Percentiles rank a stretch among this genome's conserved stretches.
Conservation (phyloP, 2,888 invertebrate genomes). For the Sicus ferrugineus region DNA sequence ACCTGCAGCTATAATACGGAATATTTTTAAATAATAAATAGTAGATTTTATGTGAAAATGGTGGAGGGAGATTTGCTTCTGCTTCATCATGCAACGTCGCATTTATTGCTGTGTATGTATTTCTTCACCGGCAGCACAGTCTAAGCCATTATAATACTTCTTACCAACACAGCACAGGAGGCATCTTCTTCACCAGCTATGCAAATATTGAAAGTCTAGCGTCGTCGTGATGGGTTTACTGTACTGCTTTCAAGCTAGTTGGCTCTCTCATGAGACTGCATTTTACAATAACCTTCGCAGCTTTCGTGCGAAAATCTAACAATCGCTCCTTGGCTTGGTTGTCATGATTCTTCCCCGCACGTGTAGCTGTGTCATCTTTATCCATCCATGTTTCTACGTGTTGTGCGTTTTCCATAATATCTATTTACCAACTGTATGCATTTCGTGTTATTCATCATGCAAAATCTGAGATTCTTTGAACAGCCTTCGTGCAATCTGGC, state of each 20-base stretch:
- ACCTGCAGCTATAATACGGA: no score
- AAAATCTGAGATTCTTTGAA: background rate
- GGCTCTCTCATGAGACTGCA: background rate
- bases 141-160: no score
- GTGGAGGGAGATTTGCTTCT: no score
- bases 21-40: no score
- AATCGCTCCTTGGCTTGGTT: constrained; percentile 13
- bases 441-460: background rate
- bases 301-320: constrained; percentile 7
- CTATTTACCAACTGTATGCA: constrained; percentile 9
- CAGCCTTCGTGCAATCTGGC: background rate
- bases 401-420: constrained; percentile 19
- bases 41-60: no score
- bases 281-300: constrained; percentile 1
- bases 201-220: background rate
- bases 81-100: no score
- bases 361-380: background rate
- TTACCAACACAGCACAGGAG: no score
- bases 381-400: constrained; percentile 1
- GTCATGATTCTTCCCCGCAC: background rate
- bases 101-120: no score
- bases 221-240: background rate
- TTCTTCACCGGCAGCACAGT: no score
- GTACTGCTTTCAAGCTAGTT: no score
- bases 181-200: background rate